Percentiles rank a stretch among this genome's conserved stretches.
These are phyloP conservation scores for Osmerus eperlanus DNA, from an alignment of 2,113 vertebrate species.

Conservation along the genomic window DNA sequence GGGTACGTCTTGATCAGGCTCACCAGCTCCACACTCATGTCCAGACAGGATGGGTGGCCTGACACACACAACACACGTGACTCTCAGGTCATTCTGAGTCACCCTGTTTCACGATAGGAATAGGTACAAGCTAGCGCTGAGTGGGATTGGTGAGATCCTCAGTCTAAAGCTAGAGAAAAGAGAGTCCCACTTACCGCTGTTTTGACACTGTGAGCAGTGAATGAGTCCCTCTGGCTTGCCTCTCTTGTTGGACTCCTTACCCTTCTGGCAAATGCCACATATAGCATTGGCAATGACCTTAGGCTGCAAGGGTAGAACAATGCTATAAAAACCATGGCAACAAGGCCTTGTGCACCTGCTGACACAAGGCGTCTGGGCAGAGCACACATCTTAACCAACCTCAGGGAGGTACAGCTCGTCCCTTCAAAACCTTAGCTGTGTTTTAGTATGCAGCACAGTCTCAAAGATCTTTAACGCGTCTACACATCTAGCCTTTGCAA, in stretches of 20 bases:
- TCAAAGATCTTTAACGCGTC: too few species aligned
- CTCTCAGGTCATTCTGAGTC: too few species aligned
- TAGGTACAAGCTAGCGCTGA: background rate
- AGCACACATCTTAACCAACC: slow-evolving; percentile 6
- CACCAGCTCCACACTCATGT: slow-evolving; percentile 89
- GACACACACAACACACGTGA: slow-evolving; percentile 19
- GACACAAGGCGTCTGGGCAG: slow-evolving; percentile 23
- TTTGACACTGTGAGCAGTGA: slow-evolving; percentile 98
- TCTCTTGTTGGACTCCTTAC: slow-evolving; percentile 98
- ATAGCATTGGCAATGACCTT: slow-evolving; percentile 99
- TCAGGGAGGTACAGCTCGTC: too few species aligned
- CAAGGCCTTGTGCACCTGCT: slow-evolving; percentile 56
- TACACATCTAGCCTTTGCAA: too few species aligned
- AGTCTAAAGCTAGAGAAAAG: slow-evolving; percentile 1
- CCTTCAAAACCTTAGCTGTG: too few species aligned
- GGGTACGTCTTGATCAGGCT: slow-evolving; percentile 92
- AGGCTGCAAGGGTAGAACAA: slow-evolving; percentile 99
- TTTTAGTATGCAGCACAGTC: too few species aligned
- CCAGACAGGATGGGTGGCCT: slow-evolving; percentile 98
- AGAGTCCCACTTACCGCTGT: slow-evolving; percentile 87
- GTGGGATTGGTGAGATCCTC: background rate
- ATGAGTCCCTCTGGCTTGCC: slow-evolving; percentile 94
- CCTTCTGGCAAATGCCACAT: slow-evolving; percentile 99
- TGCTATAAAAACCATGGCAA: slow-evolving; percentile 89
- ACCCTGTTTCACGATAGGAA: too few species aligned